Evolutionary conservation across 2,797 vertebrate genomes (phyloP).

Genomic region (Chromobotia macracanthus): DNA sequence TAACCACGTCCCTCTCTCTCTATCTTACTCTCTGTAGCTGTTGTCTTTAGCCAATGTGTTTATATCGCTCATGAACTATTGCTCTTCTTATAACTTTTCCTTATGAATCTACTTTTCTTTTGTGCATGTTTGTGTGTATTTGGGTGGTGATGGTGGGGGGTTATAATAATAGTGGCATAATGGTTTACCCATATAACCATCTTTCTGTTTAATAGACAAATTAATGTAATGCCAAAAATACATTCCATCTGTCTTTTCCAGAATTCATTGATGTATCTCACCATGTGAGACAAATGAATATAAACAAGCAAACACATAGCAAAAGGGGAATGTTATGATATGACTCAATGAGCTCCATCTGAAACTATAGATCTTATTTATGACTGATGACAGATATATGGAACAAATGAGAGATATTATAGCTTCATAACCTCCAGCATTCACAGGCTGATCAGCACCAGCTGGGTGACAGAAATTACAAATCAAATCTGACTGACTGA

Average conservation of each 20-base stretch:
- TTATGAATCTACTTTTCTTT: neutral
- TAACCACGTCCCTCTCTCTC: conserved; percentile 24
- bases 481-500: conserved; percentile 36
- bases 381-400: conserved; percentile 32
- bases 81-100: neutral
- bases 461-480: conserved; percentile 44
- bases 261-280: conserved; percentile 6
- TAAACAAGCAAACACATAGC: conserved; percentile 32
- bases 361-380: conserved; percentile 40
- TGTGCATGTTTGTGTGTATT: neutral
- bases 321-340: conserved; percentile 10
- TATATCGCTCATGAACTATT: neutral
- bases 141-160: neutral
- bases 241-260: conserved; percentile 9
- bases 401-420: conserved; percentile 32
- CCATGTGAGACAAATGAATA: conserved; percentile 31
- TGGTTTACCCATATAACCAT: neutral
- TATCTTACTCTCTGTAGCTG: conserved; percentile 43
- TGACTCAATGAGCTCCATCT: conserved; percentile 31
- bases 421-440: conserved; percentile 39
- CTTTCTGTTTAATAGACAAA: neutral
- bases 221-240: conserved; percentile 14
- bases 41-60: neutral
- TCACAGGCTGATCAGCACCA: conserved; percentile 24
- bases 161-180: neutral